Percentiles rank a stretch among this genome's conserved stretches.
phyloP scores from a whole-genome alignment of 2,888 invertebrate species.

The Erannis defoliaria region DNA sequence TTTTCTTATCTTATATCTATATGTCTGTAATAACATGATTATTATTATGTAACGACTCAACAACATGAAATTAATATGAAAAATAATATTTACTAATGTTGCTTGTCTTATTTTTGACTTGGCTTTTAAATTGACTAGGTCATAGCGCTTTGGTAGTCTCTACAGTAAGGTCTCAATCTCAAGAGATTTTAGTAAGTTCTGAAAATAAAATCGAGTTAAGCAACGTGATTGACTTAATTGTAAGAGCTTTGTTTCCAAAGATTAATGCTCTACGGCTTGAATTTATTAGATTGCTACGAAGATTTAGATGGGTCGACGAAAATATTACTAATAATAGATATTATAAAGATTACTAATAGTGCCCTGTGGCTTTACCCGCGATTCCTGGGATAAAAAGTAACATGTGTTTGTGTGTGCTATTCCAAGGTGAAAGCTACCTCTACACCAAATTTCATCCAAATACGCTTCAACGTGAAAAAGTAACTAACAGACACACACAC shows the following conservation, averaged over 20 bases:
- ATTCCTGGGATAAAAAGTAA: too few relatives aligned
- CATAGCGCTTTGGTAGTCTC: neutral
- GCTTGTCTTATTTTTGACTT: neutral
- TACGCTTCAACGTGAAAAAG: too few relatives aligned
- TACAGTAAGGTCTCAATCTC: neutral
- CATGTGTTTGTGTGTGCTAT: too few relatives aligned
- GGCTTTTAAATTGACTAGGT: neutral
- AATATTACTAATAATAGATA: too few relatives aligned
- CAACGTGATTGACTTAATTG: slow-evolving; percentile 80
- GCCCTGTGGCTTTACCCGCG: too few relatives aligned
- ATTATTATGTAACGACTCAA: too few relatives aligned
- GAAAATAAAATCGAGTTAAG: slow-evolving; percentile 78
- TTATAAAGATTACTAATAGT: too few relatives aligned
- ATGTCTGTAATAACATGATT: too few relatives aligned
- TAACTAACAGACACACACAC: too few relatives aligned
- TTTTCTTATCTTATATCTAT: too few relatives aligned
- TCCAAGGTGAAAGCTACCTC: too few relatives aligned
- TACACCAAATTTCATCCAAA: too few relatives aligned
- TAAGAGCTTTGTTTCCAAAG: slow-evolving; percentile 60
- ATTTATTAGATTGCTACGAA: neutral
- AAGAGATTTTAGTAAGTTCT: neutral
- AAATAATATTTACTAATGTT: neutral
- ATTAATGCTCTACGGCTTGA: slow-evolving; percentile 21
- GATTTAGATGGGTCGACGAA: neutral
- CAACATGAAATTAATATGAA: neutral